Evolutionary conservation across 2,888 invertebrate genomes (phyloP), one percentile per base, ranked within the genome.

Genomic region (Megalurothrips usitatus): DNA sequence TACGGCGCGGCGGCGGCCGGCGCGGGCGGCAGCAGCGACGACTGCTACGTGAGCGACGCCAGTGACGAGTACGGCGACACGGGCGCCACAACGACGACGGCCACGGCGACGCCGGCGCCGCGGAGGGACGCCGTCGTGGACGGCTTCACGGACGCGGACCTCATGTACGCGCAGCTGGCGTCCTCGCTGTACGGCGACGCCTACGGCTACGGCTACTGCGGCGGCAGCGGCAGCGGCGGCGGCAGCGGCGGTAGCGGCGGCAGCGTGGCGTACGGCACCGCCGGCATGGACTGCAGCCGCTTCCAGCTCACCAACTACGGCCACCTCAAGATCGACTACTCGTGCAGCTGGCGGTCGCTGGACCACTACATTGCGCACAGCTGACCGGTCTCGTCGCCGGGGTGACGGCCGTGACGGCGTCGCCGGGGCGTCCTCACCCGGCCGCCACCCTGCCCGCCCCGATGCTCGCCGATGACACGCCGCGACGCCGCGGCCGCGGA

Each of bases 251-350:
- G 85, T 83, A 83, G 68, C 26, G 6, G 12, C 85, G 85, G 84
- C 82, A 84, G 85, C 84, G 84, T 85, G 84, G 85, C 85, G 85
- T 85, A 84, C 85, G 84, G 83, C 81, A 84, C 83, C 84, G 84
- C 85, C 85, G 85, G 85, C 83, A 83, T 83, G 84, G 84, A 83
- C 82, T 83, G 82, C 80, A 82, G 52, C 26, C 68, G 68, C 68
- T 85, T 84, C 81, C 85, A 84, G 17, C 84, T 86, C 83, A 86
- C 85, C 84, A 86, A 86, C 81, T 85, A 86, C 83, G 86, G 86
- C 26, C 86, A 86, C 82, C 84, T 86, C 81, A 85, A 86, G 83
- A 86, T 86, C 81, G 85, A 86, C 84, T 85, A 85, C 82, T 84
- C 85, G 14, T 83, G 83, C 82, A 86, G 85, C 81, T 86, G 86